Evolutionary conservation across 2,888 invertebrate genomes (phyloP), one percentile per base, ranked within the genome.

Genomic region (Imbricaverruca yamaguchii): DNA sequence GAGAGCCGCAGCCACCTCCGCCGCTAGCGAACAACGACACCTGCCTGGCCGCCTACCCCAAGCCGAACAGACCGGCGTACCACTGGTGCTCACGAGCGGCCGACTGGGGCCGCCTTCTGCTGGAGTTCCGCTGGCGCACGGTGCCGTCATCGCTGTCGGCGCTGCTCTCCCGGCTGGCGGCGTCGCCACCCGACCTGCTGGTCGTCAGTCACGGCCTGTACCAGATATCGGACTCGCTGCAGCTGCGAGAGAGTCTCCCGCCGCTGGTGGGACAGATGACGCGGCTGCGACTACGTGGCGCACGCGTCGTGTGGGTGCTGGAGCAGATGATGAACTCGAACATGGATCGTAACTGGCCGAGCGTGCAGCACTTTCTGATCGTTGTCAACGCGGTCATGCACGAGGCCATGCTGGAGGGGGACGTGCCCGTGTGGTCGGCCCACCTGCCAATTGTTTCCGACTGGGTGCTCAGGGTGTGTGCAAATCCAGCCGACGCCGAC

Each of bases 91-190:
- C 69, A 10, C 83, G 81, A 53, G 82, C 83, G 15, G 83, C 83
- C 77, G 83, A 83, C 80, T 82, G 83, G 81, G 82, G 83, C n/a
- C 81, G 69, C 79, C 82, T 83, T 67, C 80, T 83, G 57, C 83
- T 83, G 11, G 81, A 65, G 56, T 82, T 81, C 82, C 82, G 82
- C 15, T 81, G 80, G 25, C 74, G 74, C 53, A 59, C 21, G 10
- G 23, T 18, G 25, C 12, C 77, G 39, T n/a, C 18, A 8, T 61
- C 57, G 21, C 74, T 56, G 61, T 80, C 81, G 23, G 81, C 10
- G 77, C 78, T 65, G 53, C 80, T 63, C 12, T 81, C 25, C 69
- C 77, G 67, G 80, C 80, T 81, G 53, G 15, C 80, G 39, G 80
- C 63, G 21, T 23, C 63, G 65, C 55, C 61, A 55, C 25, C 81